These are phyloP conservation scores for Leptodactylus fuscus DNA, from an alignment of 2,113 vertebrate genomes.

Conservation along the genomic window DNA sequence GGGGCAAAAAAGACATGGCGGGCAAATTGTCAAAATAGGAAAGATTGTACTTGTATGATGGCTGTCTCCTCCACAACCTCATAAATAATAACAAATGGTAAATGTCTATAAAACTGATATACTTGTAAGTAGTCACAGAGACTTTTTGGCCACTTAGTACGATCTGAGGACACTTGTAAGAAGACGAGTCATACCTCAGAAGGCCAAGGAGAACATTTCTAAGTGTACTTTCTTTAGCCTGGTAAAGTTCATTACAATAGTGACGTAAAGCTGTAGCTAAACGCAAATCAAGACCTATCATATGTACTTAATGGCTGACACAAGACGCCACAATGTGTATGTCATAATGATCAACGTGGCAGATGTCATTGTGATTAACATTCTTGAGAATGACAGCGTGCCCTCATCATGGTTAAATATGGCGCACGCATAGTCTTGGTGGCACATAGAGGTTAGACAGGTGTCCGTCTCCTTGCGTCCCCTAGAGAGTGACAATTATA, in stretches of 20 bases:
- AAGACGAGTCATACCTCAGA: neutral
- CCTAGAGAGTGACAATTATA: neutral
- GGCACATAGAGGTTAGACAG: constrained; percentile 12
- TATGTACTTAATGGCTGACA: neutral
- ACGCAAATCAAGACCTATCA: neutral
- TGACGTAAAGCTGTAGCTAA: neutral
- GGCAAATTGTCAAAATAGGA: too few relatives aligned
- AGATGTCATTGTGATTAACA: constrained; percentile 28
- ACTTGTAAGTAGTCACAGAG: too few relatives aligned
- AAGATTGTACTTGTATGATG: too few relatives aligned
- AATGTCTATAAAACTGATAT: too few relatives aligned
- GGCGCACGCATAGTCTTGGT: neutral
- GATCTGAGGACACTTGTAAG: too few relatives aligned
- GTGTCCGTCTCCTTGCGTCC: neutral
- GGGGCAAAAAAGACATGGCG: too few relatives aligned
- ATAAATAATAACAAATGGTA: too few relatives aligned
- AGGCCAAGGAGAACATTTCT: neutral
- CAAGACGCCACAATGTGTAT: neutral
- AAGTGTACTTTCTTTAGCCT: neutral
- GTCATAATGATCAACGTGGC: neutral
- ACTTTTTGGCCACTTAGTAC: too few relatives aligned
- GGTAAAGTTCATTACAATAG: neutral
- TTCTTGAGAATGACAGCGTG: neutral
- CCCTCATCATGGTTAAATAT: neutral
- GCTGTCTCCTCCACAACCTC: too few relatives aligned